Evolutionary conservation across 64 coral and sea anemone genomes (phyloP), one percentile per base, ranked within the genome.

Genomic region (Montipora cactus): DNA sequence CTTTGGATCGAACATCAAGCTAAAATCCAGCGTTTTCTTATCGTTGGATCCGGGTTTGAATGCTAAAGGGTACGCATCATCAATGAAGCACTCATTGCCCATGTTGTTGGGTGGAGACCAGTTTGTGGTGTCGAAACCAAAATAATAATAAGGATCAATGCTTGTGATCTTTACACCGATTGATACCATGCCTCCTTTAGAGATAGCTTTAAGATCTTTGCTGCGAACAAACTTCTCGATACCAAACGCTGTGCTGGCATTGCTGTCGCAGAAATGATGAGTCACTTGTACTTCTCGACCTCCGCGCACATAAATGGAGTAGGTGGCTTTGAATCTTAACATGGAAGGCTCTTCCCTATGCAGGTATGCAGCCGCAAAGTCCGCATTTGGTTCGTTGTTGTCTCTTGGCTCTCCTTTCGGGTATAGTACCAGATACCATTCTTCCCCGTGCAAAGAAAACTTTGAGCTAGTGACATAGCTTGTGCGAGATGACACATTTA

Each of bases 131-230:
- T 93, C 95, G 74, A 99, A 92, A 7, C 95, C 98, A 48, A 99
- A 88, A 64, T 99, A 99, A 58, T 94, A 96, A 48, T 99, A 99
- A 5, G 98, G 95, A 25, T 96, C 89, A 48, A 99, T 92, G 81
- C 46, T 81, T 5, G 52, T 89, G 10, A 99, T 95, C 89, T 90
- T 96, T 11, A 99, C 83, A 13, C 95, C 92, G 11, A 99, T 87
- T 4, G 95, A 75, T 16, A 96, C 79, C 45, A 93, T 95, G 4
- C 98, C 98, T 81, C 95, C 95, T 77, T 96, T 99, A n/a, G 90
- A 93, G 9, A 96, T 89, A 6, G 88, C 78, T 87, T 94, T 99
- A 10, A 99, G 92, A 86, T 99, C 98, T 75, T 91, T 91, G 6
- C 85, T 94, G 62, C 95, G 95, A 22, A 94, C 74, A 77, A 96